Conservation (phyloP, 1,140 invertebrate species). For the Rhyzopertha dominica region DNA sequence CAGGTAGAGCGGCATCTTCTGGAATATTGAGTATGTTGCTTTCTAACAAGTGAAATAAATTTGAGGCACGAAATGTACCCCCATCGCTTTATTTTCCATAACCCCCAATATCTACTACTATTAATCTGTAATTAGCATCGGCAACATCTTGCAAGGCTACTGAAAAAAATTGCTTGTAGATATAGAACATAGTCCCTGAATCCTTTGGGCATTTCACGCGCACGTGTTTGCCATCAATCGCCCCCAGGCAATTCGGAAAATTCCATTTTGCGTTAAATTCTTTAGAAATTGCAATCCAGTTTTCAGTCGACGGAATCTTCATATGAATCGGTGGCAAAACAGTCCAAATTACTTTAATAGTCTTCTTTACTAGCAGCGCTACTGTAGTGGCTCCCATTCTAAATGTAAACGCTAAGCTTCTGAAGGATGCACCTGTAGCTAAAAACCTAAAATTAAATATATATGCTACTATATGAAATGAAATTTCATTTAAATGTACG, state of each 20-base stretch:
- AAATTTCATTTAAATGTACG: no score
- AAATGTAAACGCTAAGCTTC: slow-evolving; percentile 11
- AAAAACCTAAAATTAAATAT: slow-evolving; percentile 9
- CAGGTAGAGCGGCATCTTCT: no score
- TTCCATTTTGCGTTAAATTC: slow-evolving; percentile 7
- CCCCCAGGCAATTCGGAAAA: slow-evolving; percentile 5
- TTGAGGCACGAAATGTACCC: no score
- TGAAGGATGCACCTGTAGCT: slow-evolving; percentile 12
- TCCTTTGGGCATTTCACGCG: no score
- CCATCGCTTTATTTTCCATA: no score
- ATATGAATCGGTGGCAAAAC: not conserved
- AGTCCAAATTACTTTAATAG: not conserved
- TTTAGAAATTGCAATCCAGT: not conserved
- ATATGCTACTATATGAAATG: not conserved
- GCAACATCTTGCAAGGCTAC: no score
- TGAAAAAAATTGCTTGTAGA: no score
- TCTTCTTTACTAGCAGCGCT: not conserved
- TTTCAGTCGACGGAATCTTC: not conserved
- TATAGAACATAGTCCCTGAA: no score
- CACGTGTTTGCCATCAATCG: slow-evolving; percentile 8
- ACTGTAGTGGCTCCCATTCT: not conserved
- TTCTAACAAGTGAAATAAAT: no score
- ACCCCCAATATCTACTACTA: no score
- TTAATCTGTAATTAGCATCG: no score
- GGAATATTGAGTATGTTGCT: no score